These are phyloP conservation scores for Melanchra persicariae DNA, from an alignment of 2,888 invertebrate species.

Conservation along the genomic window DNA sequence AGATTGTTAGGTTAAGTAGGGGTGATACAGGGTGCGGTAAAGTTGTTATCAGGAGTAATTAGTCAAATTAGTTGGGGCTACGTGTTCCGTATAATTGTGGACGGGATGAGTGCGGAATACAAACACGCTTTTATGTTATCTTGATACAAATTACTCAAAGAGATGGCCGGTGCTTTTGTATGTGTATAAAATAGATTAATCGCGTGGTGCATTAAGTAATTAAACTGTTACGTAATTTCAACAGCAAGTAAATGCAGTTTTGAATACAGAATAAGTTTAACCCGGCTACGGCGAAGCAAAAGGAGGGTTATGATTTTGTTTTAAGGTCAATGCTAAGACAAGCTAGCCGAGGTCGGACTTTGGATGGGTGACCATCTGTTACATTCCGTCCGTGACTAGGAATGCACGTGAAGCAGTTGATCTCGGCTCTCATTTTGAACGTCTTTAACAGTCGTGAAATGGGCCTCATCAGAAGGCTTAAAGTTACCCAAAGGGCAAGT, in stretches of 20 bases:
- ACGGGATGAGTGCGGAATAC: slow-evolving; percentile 39
- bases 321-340: too few relatives aligned
- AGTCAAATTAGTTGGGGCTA: slow-evolving; percentile 82
- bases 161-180: slow-evolving; percentile 5
- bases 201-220: slow-evolving; percentile 10
- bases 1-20: slow-evolving; percentile 41
- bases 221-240: neutral
- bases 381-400: too few relatives aligned
- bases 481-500: too few relatives aligned
- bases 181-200: neutral
- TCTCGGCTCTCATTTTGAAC: too few relatives aligned
- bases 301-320: too few relatives aligned
- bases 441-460: too few relatives aligned
- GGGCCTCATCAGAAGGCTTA: too few relatives aligned
- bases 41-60: slow-evolving; percentile 82
- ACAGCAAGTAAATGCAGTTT: neutral
- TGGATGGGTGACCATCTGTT: too few relatives aligned
- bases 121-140: slow-evolving; percentile 52
- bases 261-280: too few relatives aligned
- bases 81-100: slow-evolving; percentile 66
- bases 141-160: slow-evolving; percentile 43
- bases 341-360: too few relatives aligned
- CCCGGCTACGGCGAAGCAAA: too few relatives aligned
- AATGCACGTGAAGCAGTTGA: too few relatives aligned
- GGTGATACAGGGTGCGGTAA: slow-evolving; percentile 72